Evolutionary conservation across 1,140 invertebrate genomes (phyloP), one percentile per base, ranked within the genome.

Genomic region (Hetaerina americana): DNA sequence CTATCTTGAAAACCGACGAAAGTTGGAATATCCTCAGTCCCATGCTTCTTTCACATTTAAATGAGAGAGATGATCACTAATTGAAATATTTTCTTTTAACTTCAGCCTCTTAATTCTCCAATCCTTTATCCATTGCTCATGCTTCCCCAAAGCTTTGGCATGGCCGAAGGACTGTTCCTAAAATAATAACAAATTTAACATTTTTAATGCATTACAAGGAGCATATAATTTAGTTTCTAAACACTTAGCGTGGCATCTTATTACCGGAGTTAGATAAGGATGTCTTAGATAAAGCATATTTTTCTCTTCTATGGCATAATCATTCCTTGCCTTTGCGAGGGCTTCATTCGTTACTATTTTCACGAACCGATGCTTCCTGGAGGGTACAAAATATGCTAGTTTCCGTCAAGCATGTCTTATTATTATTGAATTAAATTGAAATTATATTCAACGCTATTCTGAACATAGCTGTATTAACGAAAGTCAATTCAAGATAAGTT

Each of bases 261-360:
- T 49, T 70, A 73, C 73, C 12, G 6, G 18, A 28, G 29, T 72
- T 24, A 73, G 67, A 57, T 70, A 73, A 18, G 73, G 73, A 69
- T 73, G 73, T 24, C 70, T 71, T 29, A 73, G 57, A 27, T 73
- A 73, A 73, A 73, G 72, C 73, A 73, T 66, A 66, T 73, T 73
- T 26, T 70, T 66, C 67, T 73, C 73, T 66, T 73, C 73, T 18
- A 71, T 26, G 0, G 8, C 27, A 22, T 69, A 67, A 10, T 72
- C 67, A 24, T 49, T 72, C 24, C 26, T 69, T 25, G 71, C 25
- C 22, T 12, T 66, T 27, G 28, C 66, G n/a, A 71, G 26, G 40
- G 70, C 70, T 68, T 27, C n/a, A 24, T 27, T 29, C 0, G 68
- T 73, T 0, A 73, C 73, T 31, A 26, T 12, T 57, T 73, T 73